A percentile compares a stretch with the other conserved stretches of the same genome.
phyloP scores from a whole-genome alignment of 2,797 vertebrate species.

The Myripristis jacobus region DNA sequence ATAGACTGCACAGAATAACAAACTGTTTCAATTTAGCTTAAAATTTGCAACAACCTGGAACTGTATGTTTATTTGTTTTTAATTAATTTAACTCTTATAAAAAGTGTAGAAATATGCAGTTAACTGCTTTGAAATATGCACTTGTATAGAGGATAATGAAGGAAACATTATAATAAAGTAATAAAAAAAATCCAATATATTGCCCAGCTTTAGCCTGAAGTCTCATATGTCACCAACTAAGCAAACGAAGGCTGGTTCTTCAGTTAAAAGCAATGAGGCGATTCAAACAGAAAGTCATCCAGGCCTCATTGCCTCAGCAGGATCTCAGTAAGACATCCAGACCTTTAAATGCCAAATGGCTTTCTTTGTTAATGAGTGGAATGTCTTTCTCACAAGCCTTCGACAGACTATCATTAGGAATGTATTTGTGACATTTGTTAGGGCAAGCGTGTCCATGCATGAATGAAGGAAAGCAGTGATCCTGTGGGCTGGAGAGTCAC shows the following conservation, averaged over 20 bases:
- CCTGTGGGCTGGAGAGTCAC: not conserved
- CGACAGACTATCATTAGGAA: not conserved
- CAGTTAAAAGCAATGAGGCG: conserved; percentile 58
- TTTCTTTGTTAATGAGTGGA: conserved; percentile 34
- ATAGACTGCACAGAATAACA: too few relatives aligned
- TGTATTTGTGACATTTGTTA: too few relatives aligned
- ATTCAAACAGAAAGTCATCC: conserved; percentile 26
- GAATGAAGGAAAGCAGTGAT: conserved; percentile 22
- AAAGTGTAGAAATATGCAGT: too few relatives aligned
- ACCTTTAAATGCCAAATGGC: conserved; percentile 32
- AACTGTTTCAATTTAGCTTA: too few relatives aligned
- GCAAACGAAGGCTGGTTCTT: conserved; percentile 34
- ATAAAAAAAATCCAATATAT: too few relatives aligned
- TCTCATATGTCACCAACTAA: conserved; percentile 12
- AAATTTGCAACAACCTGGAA: too few relatives aligned
- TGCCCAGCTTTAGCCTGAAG: too few relatives aligned
- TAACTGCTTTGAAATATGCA: too few relatives aligned
- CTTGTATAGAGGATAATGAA: too few relatives aligned
- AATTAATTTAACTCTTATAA: too few relatives aligned
- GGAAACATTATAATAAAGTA: too few relatives aligned
- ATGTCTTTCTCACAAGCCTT: conserved; percentile 6
- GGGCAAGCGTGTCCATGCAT: conserved; percentile 20
- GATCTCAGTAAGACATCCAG: conserved; percentile 12
- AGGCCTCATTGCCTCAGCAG: conserved; percentile 46
- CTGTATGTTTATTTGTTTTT: too few relatives aligned